Evolutionary conservation across 2,113 vertebrate species (phyloP), one percentile per base, ranked within the genome.

Genomic region (Syngnathus typhle): DNA sequence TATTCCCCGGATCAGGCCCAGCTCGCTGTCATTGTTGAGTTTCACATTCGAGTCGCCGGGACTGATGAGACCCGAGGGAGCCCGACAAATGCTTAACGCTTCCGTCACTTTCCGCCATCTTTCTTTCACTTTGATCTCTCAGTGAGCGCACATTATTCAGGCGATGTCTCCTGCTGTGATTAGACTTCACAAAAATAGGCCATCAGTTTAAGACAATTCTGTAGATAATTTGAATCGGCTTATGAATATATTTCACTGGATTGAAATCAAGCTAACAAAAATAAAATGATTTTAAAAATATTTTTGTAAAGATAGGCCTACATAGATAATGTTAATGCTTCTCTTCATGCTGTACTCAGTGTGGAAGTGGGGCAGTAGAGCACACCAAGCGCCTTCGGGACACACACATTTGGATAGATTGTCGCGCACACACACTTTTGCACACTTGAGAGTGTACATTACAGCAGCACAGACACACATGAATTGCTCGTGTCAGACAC

Each of bases 51-150:
- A 58, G 63, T 70, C 51, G 54, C 44, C 54, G 21, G 47, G 55
- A 70, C 23, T 77, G 77, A 82, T 54, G 63, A 63, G 55, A 62
- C 77, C 55, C 71, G 19, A 0, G 67, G 63, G 78, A 84, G 67
- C 19, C 7, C 21, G 56, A 32, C 65, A 64, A 60, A 54, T 44
- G 52, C 27, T 21, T 44, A 71, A 71, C 58, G 36, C 36, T 37
- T 67, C 72, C 58, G 70, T 73, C 27, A 51, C 69, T 77, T 70
- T 64, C 41, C 47, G 60, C 67, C 66, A 67, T 81, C 64, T 77
- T 80, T 82, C 52, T 76, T 82, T 89, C 88, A 61, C 77, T 87
- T 87, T 88, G 82, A 89, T 85, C 70, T 69, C 63, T 64, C 70
- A 73, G 62, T 67, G 61, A 71, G 69, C 1, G 15, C 85, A 71